Evolutionary conservation across 2,113 vertebrate genomes (phyloP).

Genomic region (Pangasianodon gigas): DNA sequence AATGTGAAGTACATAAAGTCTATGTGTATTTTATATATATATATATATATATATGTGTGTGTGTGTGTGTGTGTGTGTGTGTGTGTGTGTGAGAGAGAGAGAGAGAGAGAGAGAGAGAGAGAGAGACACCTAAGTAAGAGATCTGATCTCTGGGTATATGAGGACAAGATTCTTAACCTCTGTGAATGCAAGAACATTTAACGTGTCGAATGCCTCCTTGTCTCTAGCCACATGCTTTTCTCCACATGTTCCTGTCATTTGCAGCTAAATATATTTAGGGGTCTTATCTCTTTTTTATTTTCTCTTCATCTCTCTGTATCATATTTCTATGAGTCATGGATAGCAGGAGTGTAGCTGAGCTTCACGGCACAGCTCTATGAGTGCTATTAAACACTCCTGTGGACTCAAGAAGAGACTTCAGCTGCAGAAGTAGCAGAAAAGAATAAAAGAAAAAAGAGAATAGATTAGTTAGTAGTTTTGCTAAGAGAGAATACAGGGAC

Average conservation of each 20-base stretch:
- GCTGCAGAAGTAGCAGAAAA: background rate
- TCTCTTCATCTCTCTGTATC: conserved; percentile 42
- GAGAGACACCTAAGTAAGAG: background rate
- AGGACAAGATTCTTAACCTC: background rate
- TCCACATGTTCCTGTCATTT: conserved; percentile 57
- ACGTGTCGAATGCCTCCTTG: conserved; percentile 22
- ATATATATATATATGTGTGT: background rate
- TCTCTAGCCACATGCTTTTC: conserved; percentile 2
- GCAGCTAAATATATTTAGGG: conserved; percentile 72
- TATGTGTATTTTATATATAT: background rate
- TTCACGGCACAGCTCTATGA: conserved; percentile 1
- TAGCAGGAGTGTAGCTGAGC: conserved; percentile 21
- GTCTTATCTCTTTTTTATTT: conserved; percentile 59
- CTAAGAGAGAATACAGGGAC: background rate
- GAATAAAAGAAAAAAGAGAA: background rate
- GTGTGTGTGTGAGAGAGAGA: background rate
- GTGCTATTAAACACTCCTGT: background rate
- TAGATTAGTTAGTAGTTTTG: background rate
- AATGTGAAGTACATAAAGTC: background rate
- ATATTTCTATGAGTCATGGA: conserved; percentile 49
- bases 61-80: background rate
- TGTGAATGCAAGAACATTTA: conserved; percentile 24
- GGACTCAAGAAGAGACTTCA: conserved; percentile 18
- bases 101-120: background rate
- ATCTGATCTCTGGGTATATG: background rate